Evolutionary conservation across 2,888 invertebrate genomes (phyloP).

Genomic region (Sarcophaga carnaria): DNA sequence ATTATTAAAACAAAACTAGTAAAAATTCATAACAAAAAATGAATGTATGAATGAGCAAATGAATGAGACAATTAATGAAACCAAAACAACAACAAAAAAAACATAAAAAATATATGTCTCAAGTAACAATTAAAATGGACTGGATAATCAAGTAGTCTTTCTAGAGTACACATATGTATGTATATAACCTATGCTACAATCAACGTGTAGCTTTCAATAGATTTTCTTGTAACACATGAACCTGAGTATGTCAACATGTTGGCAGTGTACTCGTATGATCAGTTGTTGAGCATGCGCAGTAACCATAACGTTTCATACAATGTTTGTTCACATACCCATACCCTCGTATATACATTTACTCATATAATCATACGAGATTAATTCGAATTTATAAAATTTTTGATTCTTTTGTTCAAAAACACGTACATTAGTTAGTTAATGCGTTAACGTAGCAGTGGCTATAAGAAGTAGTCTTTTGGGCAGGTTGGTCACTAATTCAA

Average conservation of each 20-base stretch:
- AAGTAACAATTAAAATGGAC: constrained; percentile 36
- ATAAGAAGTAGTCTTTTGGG: background rate
- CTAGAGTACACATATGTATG: background rate
- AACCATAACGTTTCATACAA: constrained; percentile 39
- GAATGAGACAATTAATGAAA: constrained; percentile 42
- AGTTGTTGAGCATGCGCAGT: constrained; percentile 45
- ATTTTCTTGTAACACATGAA: background rate
- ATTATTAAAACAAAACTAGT: background rate
- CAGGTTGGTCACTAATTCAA: constrained; percentile 22
- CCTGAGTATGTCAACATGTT: background rate
- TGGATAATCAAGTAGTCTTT: constrained; percentile 45
- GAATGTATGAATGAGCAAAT: background rate
- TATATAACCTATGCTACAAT: background rate
- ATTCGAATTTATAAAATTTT: constrained; percentile 9
- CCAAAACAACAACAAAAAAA: background rate
- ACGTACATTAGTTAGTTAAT: constrained; percentile 21
- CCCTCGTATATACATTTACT: constrained; percentile 3
- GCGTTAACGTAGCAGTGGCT: constrained; percentile 7
- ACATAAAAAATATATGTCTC: constrained; percentile 9
- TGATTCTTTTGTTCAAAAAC: constrained; percentile 48
- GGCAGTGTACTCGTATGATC: background rate
- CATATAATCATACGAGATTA: constrained; percentile 30
- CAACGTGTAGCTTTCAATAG: background rate
- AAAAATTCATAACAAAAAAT: constrained; percentile 22
- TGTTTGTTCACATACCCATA: background rate